phyloP scores from a whole-genome alignment of 1,140 invertebrate genomes.

The Drosophila erecta region DNA sequence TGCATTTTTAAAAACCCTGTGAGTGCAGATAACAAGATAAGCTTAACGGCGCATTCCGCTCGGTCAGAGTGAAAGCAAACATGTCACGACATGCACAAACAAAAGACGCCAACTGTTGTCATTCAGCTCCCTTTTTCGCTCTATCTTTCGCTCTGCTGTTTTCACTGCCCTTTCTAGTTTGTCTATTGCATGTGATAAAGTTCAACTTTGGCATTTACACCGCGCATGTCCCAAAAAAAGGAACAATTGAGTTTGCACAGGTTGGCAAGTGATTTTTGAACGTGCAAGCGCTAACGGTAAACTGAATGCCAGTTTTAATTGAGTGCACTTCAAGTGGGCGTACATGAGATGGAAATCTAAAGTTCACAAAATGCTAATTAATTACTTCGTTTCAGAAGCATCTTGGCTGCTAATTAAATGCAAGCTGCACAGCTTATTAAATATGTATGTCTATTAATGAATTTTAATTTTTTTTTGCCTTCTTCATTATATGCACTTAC shows the following conservation, averaged over 20 bases:
- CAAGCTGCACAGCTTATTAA: too few relatives aligned
- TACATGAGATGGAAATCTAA: too few relatives aligned
- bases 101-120: slow-evolving; percentile 31
- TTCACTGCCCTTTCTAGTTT: slow-evolving; percentile 3
- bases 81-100: slow-evolving; percentile 45
- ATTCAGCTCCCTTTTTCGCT: slow-evolving; percentile 7
- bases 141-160: slow-evolving; percentile 7
- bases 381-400: neutral
- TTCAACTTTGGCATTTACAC: slow-evolving; percentile 72
- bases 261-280: slow-evolving; percentile 2
- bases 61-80: slow-evolving; percentile 36
- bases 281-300: slow-evolving; percentile 1
- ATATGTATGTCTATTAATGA: neutral
- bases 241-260: slow-evolving; percentile 16
- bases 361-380: neutral
- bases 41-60: slow-evolving; percentile 11
- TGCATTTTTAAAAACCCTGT: too few relatives aligned
- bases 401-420: too few relatives aligned
- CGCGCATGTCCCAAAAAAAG: slow-evolving; percentile 24
- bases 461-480: neutral
- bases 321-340: slow-evolving; percentile 7
- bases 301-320: slow-evolving; percentile 13
- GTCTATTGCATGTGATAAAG: slow-evolving; percentile 36
- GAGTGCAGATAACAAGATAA: slow-evolving; percentile 2
- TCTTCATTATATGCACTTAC: neutral